Conservation (phyloP, 37 sponge, comb jelly and placozoan genomes). For the Ianthella basta region DNA sequence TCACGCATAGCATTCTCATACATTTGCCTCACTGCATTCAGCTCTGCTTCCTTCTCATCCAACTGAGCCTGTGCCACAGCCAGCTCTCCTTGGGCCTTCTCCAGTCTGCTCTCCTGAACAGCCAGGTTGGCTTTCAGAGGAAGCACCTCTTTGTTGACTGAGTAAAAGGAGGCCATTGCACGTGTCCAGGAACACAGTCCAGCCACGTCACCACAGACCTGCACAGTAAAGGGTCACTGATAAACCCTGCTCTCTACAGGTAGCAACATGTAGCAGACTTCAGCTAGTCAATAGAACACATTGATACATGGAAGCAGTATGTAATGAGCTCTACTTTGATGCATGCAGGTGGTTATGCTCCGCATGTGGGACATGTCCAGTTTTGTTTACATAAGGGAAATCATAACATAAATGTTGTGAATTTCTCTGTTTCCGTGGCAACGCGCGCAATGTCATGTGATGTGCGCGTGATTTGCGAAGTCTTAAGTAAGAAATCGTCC, state of each 20-base stretch:
- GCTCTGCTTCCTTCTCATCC: constrained; percentile 92
- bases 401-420: no score
- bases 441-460: no score
- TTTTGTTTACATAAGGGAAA: no score
- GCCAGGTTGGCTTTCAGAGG: constrained; percentile 99
- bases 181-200: constrained; percentile 99
- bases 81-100: constrained; percentile 77
- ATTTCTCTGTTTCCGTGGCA: no score
- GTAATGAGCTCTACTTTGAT: no score
- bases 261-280: neutral
- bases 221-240: neutral
- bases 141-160: constrained; percentile 97
- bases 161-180: constrained; percentile 94
- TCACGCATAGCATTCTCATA: constrained; percentile 96
- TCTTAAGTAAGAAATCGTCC: no score
- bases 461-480: no score
- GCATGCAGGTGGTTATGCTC: no score
- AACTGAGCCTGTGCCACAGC: constrained; percentile 89
- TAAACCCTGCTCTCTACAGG: no score
- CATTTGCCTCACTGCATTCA: constrained; percentile 92
- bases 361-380: no score
- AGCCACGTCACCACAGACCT: constrained; percentile 99
- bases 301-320: no score
- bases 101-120: constrained; percentile 74
- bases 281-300: neutral